Conservation (phyloP, 1,140 invertebrate species). For the Ostrea edulis region DNA sequence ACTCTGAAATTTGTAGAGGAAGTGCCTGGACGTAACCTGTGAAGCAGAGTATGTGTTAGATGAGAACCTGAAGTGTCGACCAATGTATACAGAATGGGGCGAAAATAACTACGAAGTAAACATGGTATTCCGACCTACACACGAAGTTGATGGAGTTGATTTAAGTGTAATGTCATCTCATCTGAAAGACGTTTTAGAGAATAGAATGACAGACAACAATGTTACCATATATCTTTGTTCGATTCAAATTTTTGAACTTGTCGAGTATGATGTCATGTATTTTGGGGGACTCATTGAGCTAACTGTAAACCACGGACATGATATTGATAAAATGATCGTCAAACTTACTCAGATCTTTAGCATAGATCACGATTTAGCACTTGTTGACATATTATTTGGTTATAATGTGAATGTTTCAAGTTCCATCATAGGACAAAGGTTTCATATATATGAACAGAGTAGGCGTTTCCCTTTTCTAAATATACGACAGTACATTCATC, state of each 20-base stretch:
- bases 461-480: not conserved
- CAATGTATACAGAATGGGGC: not conserved
- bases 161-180: not conserved
- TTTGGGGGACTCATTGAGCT: not conserved
- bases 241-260: not conserved
- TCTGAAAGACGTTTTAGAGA: not conserved
- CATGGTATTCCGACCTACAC: not conserved
- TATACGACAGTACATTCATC: not conserved
- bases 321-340: not conserved
- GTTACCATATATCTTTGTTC: not conserved
- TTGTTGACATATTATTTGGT: not conserved
- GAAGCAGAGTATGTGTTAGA: not conserved
- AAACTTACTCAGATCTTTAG: not conserved
- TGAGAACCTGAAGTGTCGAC: not conserved
- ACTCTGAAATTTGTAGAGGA: not conserved
- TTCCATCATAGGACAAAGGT: not conserved
- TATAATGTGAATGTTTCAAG: not conserved
- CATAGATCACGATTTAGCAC: not conserved
- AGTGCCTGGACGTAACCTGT: not conserved
- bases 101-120: slow-evolving; percentile 9
- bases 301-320: not conserved
- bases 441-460: not conserved
- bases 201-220: not conserved
- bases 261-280: not conserved
- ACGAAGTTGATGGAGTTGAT: not conserved